A percentile compares a stretch with the other conserved stretches of the same genome.
Evolutionary conservation across 2,797 vertebrate species (phyloP).

Genomic region (Hydrocynus forskahlii): DNA sequence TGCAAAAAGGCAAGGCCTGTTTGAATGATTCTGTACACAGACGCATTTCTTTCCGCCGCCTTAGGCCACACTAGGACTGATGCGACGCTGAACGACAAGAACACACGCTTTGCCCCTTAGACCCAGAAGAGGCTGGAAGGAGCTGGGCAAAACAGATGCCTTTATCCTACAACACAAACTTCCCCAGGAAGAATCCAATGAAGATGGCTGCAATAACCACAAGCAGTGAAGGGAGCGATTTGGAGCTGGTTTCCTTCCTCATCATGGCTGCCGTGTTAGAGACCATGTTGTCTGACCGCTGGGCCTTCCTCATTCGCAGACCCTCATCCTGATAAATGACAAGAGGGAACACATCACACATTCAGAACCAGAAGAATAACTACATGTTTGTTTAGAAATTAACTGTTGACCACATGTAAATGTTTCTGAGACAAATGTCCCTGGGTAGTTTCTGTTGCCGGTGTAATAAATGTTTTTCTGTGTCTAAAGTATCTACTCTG

Average conservation of each 20-base stretch:
- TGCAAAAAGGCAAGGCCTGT: constrained; percentile 58
- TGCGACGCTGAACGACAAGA: constrained; percentile 81
- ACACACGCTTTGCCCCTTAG: constrained; percentile 53
- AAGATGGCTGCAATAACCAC: constrained; percentile 92
- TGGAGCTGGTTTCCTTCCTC: constrained; percentile 83
- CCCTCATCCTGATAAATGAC: constrained; percentile 80
- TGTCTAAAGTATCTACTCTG: background rate
- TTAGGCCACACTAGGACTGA: constrained; percentile 80
- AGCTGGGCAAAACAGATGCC: constrained; percentile 70
- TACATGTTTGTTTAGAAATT: background rate
- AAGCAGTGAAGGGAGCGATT: constrained; percentile 87
- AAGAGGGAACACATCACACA: background rate
- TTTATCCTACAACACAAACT: constrained; percentile 89
- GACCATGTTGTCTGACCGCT: constrained; percentile 81
- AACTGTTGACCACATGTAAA: constrained; percentile 5
- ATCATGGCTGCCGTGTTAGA: constrained; percentile 71
- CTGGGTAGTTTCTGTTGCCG: background rate
- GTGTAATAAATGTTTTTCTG: constrained; percentile 40
- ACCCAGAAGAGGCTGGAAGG: constrained; percentile 60
- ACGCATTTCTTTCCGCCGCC: constrained; percentile 68
- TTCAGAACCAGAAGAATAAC: constrained; percentile 60
- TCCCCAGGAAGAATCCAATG: constrained; percentile 93
- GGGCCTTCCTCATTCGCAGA: constrained; percentile 84
- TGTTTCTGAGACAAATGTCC: background rate
- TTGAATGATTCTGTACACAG: constrained; percentile 85